Evolutionary conservation across 1,140 invertebrate genomes (phyloP).

Genomic region (Sitobion miscanthi): DNA sequence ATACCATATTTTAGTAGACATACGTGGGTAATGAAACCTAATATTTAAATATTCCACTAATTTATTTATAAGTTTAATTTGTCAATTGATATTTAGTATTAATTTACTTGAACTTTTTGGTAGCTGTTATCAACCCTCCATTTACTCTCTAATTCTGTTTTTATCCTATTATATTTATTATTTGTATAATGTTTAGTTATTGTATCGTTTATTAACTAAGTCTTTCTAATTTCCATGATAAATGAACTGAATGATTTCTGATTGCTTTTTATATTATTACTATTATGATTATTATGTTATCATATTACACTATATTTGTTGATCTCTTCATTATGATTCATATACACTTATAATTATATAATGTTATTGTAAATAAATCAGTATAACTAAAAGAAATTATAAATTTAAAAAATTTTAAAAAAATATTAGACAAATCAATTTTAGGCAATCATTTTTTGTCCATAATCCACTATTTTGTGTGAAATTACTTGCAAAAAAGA

Average conservation of each 20-base stretch:
- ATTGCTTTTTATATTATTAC: neutral
- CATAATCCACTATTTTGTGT: neutral
- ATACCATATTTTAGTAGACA: neutral
- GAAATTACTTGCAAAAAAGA: neutral
- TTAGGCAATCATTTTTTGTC: neutral
- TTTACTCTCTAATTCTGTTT: neutral
- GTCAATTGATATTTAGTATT: neutral
- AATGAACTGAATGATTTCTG: neutral
- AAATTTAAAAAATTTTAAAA: neutral
- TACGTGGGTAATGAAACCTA: neutral
- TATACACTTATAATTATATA: neutral
- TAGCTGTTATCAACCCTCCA: neutral
- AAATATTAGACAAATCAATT: neutral
- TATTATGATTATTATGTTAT: neutral
- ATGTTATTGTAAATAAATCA: constrained; percentile 32
- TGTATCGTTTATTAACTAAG: neutral
- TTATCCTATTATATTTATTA: constrained; percentile 33
- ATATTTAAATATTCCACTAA: neutral
- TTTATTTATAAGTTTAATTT: neutral
- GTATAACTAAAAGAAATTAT: neutral
- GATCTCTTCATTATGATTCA: constrained; percentile 29
- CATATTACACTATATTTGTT: constrained; percentile 11
- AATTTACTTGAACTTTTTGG: neutral
- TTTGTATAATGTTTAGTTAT: neutral
- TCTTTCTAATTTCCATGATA: neutral